Conservation (phyloP, 2,888 invertebrate species). For the Rotaria socialis region DNA sequence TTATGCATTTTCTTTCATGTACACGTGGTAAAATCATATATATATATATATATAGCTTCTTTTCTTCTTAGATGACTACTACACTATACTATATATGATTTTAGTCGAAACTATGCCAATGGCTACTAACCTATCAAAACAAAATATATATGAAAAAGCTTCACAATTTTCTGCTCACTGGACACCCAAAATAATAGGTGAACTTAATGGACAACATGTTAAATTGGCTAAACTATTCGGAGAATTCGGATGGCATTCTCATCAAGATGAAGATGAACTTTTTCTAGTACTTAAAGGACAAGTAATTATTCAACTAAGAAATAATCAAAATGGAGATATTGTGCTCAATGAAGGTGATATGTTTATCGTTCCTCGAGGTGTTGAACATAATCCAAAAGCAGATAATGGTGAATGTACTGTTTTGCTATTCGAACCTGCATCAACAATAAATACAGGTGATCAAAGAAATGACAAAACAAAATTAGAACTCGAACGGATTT, state of each 20-base stretch:
- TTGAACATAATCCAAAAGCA: constrained; percentile 10
- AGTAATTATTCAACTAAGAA: neutral
- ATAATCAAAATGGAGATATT: constrained; percentile 26
- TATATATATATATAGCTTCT: neutral
- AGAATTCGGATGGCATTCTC: constrained; percentile 11
- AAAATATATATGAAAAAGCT: neutral
- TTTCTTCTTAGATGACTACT: neutral
- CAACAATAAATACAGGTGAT: neutral
- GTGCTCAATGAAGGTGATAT: constrained; percentile 1
- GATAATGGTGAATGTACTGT: constrained; percentile 19
- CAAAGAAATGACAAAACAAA: neutral
- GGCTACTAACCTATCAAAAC: neutral
- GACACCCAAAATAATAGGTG: neutral
- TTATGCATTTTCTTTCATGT: neutral
- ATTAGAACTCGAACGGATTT: neutral
- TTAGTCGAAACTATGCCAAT: neutral
- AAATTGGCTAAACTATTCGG: neutral
- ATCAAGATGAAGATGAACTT: neutral
- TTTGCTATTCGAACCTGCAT: neutral
- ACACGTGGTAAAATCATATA: neutral
- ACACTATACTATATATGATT: neutral
- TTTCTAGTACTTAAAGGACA: neutral
- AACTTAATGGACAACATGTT: constrained; percentile 26
- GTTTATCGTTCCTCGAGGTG: neutral
- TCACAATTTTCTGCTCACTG: neutral